Evolutionary conservation across 2,113 vertebrate genomes (phyloP), one percentile per base, ranked within the genome.

Genomic region (Chlorodrepanis virens): DNA sequence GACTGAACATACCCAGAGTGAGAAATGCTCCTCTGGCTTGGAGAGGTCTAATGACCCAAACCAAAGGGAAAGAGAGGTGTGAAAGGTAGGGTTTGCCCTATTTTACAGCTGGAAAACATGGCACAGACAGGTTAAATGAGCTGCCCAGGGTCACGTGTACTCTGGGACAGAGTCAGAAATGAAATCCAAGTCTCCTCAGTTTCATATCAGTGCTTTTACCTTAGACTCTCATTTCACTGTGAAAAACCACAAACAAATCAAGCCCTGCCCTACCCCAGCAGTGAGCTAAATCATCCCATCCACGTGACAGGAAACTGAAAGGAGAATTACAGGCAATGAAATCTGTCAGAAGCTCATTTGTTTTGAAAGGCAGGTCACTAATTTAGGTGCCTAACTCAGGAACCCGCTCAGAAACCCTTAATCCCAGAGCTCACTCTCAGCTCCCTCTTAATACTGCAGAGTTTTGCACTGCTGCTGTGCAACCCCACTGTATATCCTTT

Each of bases 281-380:
- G 37, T 28, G 45, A 83, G 61, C 18, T 67, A 39, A 83, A 91
- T 31, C 42, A 74, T 56, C 78, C 35, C 0, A 1, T 42, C 47
- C 75, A 8, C 6, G 24, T 77, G 59, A 52, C 45, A 69, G 70
- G 70, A 67, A 83, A 63, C 70, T 18, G 67, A 90, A 72, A 74
- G 56, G 50, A 85, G 64, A 85, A 88, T 89, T 90, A 52, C 5
- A 93, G 35, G 22, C 74, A 69, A 52, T 47, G 57, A 63, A 69
- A 77, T 69, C 91, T 88, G 54, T 37, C 79, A 79, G 67, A 70
- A 15, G 29, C 50, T 82, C 77, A 29, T 81, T 63, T 69, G 50
- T 74, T 78, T 77, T n/a, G 60, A 91, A 82, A 88, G 87, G 44
- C 63, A 91, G 75, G 63, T 72, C 87, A 74, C 81, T 91, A 92